Evolutionary conservation across 1,140 invertebrate species (phyloP).

Genomic region (Rhizoglyphus robini): DNA sequence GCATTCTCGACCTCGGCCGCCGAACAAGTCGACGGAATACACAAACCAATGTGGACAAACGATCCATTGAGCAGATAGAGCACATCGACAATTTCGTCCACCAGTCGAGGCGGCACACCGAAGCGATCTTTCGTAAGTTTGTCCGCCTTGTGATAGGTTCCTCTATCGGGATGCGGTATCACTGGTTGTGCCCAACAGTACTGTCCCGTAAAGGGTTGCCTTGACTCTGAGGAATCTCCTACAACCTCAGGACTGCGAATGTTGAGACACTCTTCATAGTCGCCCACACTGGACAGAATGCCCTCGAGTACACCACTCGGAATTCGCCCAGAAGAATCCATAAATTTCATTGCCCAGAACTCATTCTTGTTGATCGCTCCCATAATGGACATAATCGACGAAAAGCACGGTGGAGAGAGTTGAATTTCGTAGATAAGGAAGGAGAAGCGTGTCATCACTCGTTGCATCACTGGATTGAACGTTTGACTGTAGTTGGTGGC

Average conservation of each 20-base stretch:
- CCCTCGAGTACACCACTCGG: slow-evolving; percentile 24
- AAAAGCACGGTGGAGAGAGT: background rate
- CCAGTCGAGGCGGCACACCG: background rate
- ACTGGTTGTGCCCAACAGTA: slow-evolving; percentile 12
- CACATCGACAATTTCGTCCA: slow-evolving; percentile 9
- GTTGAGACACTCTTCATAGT: slow-evolving; percentile 24
- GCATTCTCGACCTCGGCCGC: slow-evolving; percentile 20
- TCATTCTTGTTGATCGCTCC: background rate
- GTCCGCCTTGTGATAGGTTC: too few relatives aligned
- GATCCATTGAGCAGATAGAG: slow-evolving; percentile 13
- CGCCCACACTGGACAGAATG: slow-evolving; percentile 19
- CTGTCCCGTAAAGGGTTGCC: slow-evolving; percentile 5
- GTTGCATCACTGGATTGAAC: background rate
- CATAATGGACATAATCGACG: slow-evolving; percentile 2
- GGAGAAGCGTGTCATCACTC: background rate
- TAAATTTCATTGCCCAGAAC: slow-evolving; percentile 17
- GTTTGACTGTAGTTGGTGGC: background rate
- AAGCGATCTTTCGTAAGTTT: background rate
- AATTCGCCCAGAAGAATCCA: slow-evolving; percentile 22
- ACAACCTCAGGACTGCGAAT: background rate
- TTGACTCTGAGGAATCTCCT: background rate
- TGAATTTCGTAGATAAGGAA: background rate
- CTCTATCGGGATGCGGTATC: slow-evolving; percentile 2
- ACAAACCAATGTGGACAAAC: slow-evolving; percentile 23
- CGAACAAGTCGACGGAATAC: slow-evolving; percentile 24